These are phyloP conservation scores for Pocillopora meandrina DNA, from an alignment of 92 coral and sea anemone genomes.

Conservation along the genomic window DNA sequence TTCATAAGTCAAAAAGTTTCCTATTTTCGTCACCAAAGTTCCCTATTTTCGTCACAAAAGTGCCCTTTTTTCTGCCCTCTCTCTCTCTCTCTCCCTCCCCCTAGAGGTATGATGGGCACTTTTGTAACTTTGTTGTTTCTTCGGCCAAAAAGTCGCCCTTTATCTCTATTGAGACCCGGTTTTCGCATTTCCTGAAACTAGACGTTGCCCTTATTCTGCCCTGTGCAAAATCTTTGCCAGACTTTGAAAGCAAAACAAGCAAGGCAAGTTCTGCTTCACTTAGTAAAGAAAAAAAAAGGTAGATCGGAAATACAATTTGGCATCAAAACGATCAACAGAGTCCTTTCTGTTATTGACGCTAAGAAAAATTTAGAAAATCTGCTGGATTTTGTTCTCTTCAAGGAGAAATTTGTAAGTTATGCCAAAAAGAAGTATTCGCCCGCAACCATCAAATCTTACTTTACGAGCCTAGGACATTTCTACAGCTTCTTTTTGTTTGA, in stretches of 20 bases:
- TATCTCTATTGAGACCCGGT: too few relatives aligned
- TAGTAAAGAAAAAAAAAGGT: too few relatives aligned
- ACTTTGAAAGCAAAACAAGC: not conserved
- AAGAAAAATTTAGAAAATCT: constrained; percentile 9
- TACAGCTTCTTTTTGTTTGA: constrained; percentile 53
- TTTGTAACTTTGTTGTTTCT: not conserved
- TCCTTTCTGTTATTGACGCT: constrained; percentile 31
- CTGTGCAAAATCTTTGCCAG: not conserved
- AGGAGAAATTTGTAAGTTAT: not conserved
- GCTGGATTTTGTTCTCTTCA: not conserved
- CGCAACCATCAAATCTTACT: constrained; percentile 59
- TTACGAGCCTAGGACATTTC: constrained; percentile 58
- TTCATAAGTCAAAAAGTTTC: too few relatives aligned
- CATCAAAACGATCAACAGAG: not conserved
- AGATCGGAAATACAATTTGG: too few relatives aligned
- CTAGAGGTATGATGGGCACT: not conserved
- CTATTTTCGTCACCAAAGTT: too few relatives aligned
- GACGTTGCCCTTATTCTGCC: not conserved
- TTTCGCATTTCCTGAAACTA: not conserved
- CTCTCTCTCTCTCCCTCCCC: not conserved
- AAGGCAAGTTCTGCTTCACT: too few relatives aligned
- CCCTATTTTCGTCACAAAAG: too few relatives aligned
- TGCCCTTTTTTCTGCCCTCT: not conserved
- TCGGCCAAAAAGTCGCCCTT: not conserved
- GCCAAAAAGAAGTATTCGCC: constrained; percentile 33